Base-by-base conservation (phyloP, 2,888 invertebrate species). In the Chydorus sphaericus region DNA sequence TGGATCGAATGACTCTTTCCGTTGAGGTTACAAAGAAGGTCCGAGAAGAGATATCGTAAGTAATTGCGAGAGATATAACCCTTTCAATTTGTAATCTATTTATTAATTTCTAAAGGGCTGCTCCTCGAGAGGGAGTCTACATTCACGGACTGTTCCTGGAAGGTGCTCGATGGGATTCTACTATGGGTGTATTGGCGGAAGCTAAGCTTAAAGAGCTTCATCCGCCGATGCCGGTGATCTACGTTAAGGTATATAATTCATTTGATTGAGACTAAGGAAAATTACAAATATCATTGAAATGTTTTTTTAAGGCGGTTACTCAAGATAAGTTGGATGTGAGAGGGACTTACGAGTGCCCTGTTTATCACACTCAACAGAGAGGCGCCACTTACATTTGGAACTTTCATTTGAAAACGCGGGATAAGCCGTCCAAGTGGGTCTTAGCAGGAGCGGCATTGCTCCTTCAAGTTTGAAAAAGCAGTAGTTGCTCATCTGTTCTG, bases 331-430 rank as follows among this genome's bases (percentile, higher is more conserved):
- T 89, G 69, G 94, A 96, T 67, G 72, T 86, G 44, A 76, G 91
- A 55, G 93, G 90, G 67, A 85, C 92, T 80, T 94, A 94, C 71
- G 90, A 91, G 69, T 96, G 94, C 68, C 94, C 96, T 0, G 84
- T 94, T 2, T 96, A 96, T 72, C 94, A 93, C 74, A 96, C 94
- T 0, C 77, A 92, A 59, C 87, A 83, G 2, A 76, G 94, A 51
- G 94, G 94, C 0, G 91, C 92, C 0, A 94, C 93, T 1, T 96
- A 87, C 68, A 91, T 96, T 18, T 96, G 94, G 93, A 94, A 94
- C 4, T 94, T 96, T 71, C 93, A 93, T 73, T 73, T 96, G 58
- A 91, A 92, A 73, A 88, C 90, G 28, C 92, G 92, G 69, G 94
- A 94, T 67, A 93, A 92, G 67, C 83, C 93, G 0, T 80, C 91